phyloP scores from a whole-genome alignment of 1,140 invertebrate genomes.

The Calephelis nemesis region DNA sequence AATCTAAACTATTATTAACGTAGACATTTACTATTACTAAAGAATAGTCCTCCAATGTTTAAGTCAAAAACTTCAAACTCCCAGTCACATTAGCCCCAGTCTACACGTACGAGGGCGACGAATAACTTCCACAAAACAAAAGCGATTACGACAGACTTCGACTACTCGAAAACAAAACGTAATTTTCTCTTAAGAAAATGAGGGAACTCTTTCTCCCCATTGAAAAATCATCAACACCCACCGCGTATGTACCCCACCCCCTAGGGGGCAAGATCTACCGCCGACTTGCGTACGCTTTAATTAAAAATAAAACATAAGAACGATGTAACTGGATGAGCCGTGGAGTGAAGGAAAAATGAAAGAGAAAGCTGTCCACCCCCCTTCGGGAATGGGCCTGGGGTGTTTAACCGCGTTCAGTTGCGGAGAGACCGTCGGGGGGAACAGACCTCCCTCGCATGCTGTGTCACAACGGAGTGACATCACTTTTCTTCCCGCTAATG shows the following conservation, averaged over 20 bases:
- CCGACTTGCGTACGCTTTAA: slow-evolving; percentile 78
- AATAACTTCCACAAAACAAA: slow-evolving; percentile 72
- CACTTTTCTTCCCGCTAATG: slow-evolving; percentile 77
- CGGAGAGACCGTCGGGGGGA: slow-evolving; percentile 60
- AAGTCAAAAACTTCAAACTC: slow-evolving; percentile 59
- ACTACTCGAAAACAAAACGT: slow-evolving; percentile 79
- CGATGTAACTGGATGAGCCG: slow-evolving; percentile 78
- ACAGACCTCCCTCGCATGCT: slow-evolving; percentile 60
- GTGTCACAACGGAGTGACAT: slow-evolving; percentile 73
- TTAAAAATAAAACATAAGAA: slow-evolving; percentile 80
- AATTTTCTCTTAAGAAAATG: slow-evolving; percentile 80
- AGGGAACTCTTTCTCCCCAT: slow-evolving; percentile 79
- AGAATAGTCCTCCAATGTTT: background rate
- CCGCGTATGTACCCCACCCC: slow-evolving; percentile 69
- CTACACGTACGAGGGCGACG: slow-evolving; percentile 57
- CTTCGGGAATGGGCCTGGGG: slow-evolving; percentile 40
- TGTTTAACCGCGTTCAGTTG: slow-evolving; percentile 60
- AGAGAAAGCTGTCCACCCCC: slow-evolving; percentile 76
- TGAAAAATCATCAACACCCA: slow-evolving; percentile 79
- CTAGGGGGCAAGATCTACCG: slow-evolving; percentile 66
- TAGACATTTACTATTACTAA: too few relatives aligned
- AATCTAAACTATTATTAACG: too few relatives aligned
- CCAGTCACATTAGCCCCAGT: slow-evolving; percentile 53
- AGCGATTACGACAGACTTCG: slow-evolving; percentile 78
- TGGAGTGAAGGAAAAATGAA: slow-evolving; percentile 79